Evolutionary conservation across 2,113 vertebrate genomes (phyloP), one percentile per base, ranked within the genome.

Genomic region (Eclectus roratus): DNA sequence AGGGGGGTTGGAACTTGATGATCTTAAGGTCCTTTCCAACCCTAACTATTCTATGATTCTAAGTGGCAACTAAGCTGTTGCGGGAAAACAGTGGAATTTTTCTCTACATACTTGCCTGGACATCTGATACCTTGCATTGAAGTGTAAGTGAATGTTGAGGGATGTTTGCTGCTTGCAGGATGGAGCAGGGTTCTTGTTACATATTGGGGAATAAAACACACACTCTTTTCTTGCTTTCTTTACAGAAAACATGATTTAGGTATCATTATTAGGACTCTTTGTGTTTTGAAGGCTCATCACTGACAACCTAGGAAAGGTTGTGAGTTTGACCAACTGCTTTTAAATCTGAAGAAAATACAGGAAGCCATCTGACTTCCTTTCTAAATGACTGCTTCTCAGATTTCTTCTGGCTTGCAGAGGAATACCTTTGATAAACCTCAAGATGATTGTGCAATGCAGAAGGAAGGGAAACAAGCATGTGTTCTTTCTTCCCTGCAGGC

Each of bases 361-460:
- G 85, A 94, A 95, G 28, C 49, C 55, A 7, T 70, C 60, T 78
- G 58, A 41, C 63, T 94, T 92, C 64, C n/a, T 87, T 89, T 60
- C 53, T 53, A 31, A 88, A 83, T 58, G 50, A 18, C 55, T 61
- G 49, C 74, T 23, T 71, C 78, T 61, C 37, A 37, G 64, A 93
- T 94, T 85, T 92, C 90, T 47, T 66, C 60, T 83, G 79, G 65
- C 52, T 89, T 89, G 35, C 55, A 56, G 86, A 86, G 93, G 89
- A 95, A 78, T 91, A 92, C 80, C 80, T 92, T 80, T 92, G 85
- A 94, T 90, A 93, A 93, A 93, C 92, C 82, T 90, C 85, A 83
- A 64, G 80, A 64, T 80, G 29, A 29, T 66, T 66, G 37, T 77
- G 80, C 28, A 92, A n/a, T 29, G 58, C 60, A 63, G 71, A 73